Conservation (phyloP, 2,797 vertebrate genomes). For the Vipera latastei region DNA sequence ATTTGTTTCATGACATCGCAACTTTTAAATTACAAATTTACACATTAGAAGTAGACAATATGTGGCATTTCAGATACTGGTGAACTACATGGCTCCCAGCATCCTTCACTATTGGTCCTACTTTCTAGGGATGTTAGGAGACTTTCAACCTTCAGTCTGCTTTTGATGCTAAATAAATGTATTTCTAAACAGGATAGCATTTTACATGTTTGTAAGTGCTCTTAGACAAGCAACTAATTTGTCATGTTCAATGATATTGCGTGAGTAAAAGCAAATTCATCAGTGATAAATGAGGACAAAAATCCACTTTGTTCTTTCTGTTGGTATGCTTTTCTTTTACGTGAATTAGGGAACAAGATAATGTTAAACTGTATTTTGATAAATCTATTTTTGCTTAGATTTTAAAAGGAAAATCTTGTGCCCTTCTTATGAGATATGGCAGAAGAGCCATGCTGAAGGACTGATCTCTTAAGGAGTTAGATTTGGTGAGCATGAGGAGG, state of each 20-base stretch:
- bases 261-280: background rate
- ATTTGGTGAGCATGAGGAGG: background rate
- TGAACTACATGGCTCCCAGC: no score
- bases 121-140: no score
- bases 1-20: background rate
- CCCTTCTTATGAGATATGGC: no score
- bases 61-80: no score
- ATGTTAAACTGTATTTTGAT: background rate
- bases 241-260: background rate
- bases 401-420: background rate
- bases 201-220: background rate
- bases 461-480: background rate
- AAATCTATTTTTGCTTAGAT: background rate
- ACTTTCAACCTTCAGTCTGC: no score
- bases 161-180: no score
- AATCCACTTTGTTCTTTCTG: background rate
- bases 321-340: background rate
- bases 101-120: no score
- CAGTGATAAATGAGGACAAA: background rate
- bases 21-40: no score
- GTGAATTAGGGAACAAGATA: constrained; percentile 4
- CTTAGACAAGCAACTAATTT: background rate
- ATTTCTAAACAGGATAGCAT: no score
- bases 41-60: no score
- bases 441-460: no score